Conservation (phyloP, 2,113 vertebrate species). For the Tragelaphus buxtoni region DNA sequence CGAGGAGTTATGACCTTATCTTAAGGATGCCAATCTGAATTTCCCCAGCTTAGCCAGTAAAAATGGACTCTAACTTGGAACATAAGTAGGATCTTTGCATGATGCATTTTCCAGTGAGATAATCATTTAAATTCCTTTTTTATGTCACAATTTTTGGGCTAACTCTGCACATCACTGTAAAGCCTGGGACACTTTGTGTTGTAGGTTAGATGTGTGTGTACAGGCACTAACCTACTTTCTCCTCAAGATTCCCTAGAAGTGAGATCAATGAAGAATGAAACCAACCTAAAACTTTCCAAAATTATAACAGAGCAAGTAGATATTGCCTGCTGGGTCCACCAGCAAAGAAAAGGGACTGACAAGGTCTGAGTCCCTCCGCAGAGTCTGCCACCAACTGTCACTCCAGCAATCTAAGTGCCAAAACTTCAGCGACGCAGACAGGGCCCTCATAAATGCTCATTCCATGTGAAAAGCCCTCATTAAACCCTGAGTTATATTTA, state of each 20-base stretch:
- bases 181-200: not conserved
- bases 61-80: not conserved
- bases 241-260: not conserved
- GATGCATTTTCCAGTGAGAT: not conserved
- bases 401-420: slow-evolving; percentile 4
- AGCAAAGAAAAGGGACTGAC: not conserved
- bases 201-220: not conserved
- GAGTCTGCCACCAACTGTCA: not conserved
- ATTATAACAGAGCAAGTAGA: not conserved
- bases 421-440: slow-evolving; percentile 18
- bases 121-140: not conserved
- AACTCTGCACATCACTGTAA: not conserved
- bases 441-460: not conserved
- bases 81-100: not conserved
- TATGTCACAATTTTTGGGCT: not conserved
- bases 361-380: not conserved
- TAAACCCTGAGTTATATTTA: slow-evolving; percentile 70
- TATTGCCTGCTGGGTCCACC: not conserved
- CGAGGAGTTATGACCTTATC: not conserved
- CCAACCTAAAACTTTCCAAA: not conserved
- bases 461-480: slow-evolving; percentile 65
- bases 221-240: not conserved
- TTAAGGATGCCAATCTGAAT: not conserved
- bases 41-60: not conserved
- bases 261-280: not conserved